Base-by-base conservation (phyloP, 2,113 vertebrate species). In the Apodemus sylvaticus region DNA sequence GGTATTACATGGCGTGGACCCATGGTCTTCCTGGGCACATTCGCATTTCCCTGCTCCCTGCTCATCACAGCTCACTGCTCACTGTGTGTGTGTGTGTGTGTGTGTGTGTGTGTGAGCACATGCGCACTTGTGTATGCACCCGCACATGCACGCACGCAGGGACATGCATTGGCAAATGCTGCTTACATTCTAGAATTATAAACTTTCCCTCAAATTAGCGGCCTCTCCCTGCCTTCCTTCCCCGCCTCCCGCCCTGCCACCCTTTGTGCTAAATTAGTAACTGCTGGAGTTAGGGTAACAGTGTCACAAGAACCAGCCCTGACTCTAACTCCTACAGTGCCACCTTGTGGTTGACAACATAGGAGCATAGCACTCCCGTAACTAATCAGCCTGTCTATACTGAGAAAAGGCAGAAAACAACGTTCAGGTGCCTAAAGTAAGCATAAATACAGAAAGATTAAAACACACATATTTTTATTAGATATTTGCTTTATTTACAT, bases 1-100 rank as follows among this genome's bases (percentile, higher is more conserved):
- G 98, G 99, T 99, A 98, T 98, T 70, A 79, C 91, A 89, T 0
- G 70, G 98, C 98, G 98, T 98, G 98, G 92, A 48, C 96, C 86
- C 81, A 62, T 45, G 13, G 9, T 95, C 94, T 88, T 97, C 94
- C 94, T 89, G 93, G 0, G 55, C 78, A 45, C 92, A 71, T 78
- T 94, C 45, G 62, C 70, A n/a, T 94, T 94, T 86, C 97, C 96
- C 95, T 93, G 96, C 91, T 98, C 85, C 89, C 90, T 97, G 86
- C 93, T 96, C 81, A 79, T 64, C 26, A 64, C 42, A 7, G 76
- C 76, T 74, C 71, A 42, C 70, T 39, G 70, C 22, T 66, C 64
- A 29, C 64, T 66, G 26, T 22, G 22, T 45, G 45, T 34, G 20
- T 13, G 89, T 92, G 79, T 92, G 91, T 93, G 89, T 96, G 94